Evolutionary conservation across 2,888 invertebrate genomes (phyloP).

Genomic region (Boloria euphrosyne): DNA sequence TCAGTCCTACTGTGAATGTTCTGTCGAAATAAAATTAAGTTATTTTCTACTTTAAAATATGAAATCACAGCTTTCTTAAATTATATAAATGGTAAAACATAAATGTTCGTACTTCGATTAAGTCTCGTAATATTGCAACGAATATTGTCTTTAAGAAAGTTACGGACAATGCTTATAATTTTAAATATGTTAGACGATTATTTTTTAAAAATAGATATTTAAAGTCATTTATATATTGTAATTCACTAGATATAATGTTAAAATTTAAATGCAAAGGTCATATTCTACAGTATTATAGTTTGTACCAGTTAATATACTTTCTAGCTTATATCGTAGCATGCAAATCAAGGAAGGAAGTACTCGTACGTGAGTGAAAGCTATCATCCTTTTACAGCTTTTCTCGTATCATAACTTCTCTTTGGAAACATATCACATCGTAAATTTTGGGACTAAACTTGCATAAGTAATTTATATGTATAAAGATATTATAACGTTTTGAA

Average conservation of each 20-base stretch:
- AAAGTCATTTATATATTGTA: no score
- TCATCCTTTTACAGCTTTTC: constrained; percentile 21
- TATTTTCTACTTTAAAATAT: constrained; percentile 2
- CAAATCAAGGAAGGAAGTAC: constrained; percentile 13
- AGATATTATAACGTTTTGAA: no score
- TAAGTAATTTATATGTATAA: neutral
- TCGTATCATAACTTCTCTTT: constrained; percentile 22
- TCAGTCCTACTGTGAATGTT: constrained; percentile 8
- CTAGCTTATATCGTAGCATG: constrained; percentile 4
- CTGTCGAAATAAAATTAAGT: neutral
- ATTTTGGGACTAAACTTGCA: constrained; percentile 4
- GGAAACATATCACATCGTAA: constrained; percentile 20
- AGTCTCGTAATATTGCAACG: no score
- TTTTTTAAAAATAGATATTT: no score
- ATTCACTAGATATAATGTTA: no score
- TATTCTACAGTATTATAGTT: neutral
- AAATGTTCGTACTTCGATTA: neutral
- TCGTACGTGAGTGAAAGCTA: constrained; percentile 17
- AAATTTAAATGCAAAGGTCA: neutral
- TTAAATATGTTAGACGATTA: no score
- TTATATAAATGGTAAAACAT: no score
- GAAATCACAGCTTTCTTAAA: neutral
- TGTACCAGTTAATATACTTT: neutral
- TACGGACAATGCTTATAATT: no score
- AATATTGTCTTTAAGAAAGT: no score